These are phyloP conservation scores for Petrocephalus microphthalmus DNA, from an alignment of 2,113 vertebrate species.

Conservation along the genomic window DNA sequence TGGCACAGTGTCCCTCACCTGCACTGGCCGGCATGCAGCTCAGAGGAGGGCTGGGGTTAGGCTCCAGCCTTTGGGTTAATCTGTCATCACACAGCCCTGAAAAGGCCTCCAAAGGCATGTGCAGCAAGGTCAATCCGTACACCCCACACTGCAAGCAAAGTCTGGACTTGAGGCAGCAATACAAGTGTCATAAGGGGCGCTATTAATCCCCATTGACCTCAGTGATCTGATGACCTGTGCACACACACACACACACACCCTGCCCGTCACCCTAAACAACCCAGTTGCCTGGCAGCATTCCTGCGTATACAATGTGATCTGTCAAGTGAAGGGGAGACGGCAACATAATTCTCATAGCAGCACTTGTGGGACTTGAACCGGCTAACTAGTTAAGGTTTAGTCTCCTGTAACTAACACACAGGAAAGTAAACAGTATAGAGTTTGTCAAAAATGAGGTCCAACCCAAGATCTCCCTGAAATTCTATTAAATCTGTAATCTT, in stretches of 20 bases:
- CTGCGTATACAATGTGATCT: not conserved
- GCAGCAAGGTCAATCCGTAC: not conserved
- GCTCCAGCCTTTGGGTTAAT: not conserved
- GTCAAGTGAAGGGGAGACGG: not conserved
- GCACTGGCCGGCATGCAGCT: not conserved
- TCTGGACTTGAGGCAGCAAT: not conserved
- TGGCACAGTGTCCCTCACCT: not conserved
- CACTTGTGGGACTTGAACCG: not conserved
- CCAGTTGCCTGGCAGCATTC: not conserved
- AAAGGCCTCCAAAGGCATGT: not conserved
- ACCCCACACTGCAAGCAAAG: not conserved
- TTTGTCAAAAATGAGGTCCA: not conserved
- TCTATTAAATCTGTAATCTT: not conserved
- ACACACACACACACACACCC: not conserved
- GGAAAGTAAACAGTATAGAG: not conserved
- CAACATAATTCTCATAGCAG: not conserved
- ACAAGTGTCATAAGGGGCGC: not conserved
- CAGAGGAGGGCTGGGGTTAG: not conserved
- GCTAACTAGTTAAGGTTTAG: not conserved
- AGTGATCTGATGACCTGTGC: not conserved
- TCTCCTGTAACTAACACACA: not conserved
- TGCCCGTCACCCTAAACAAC: not conserved
- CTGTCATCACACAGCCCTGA: not conserved
- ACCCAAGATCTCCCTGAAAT: not conserved
- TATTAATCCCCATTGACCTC: not conserved